phyloP scores from a whole-genome alignment of 2,888 invertebrate species.

The Desoria tigrina region DNA sequence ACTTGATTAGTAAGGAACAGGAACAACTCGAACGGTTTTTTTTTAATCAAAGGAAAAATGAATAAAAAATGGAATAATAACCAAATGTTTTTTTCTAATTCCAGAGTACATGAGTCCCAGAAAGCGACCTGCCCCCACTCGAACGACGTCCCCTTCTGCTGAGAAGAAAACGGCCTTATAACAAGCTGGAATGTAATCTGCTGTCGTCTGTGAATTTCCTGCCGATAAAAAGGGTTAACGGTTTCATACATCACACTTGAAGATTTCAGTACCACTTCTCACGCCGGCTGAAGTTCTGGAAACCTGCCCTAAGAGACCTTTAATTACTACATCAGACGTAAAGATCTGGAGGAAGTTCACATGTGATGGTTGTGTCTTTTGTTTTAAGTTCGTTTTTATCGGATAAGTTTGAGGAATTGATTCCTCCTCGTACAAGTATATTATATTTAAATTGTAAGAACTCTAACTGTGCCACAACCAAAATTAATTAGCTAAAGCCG shows the following conservation, averaged over 20 bases:
- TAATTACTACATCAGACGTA: no score
- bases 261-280: not conserved
- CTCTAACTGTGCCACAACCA: conserved; percentile 4
- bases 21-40: no score
- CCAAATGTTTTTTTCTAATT: conserved; percentile 6
- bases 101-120: conserved; percentile 28
- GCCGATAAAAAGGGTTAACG: conserved; percentile 26
- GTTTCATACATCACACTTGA: not conserved
- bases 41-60: no score
- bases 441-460: no score
- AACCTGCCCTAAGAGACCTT: no score
- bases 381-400: no score
- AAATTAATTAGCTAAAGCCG: not conserved
- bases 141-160: conserved; percentile 18
- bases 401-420: no score
- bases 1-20: no score
- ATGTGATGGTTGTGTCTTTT: no score
- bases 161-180: conserved; percentile 15
- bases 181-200: conserved; percentile 32
- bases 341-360: no score
- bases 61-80: no score
- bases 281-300: not conserved
- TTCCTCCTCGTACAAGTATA: no score
- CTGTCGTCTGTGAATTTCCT: conserved; percentile 29
- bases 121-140: conserved; percentile 34